Conservation (phyloP, 2,888 invertebrate species). For the Cosmia pyralina region DNA sequence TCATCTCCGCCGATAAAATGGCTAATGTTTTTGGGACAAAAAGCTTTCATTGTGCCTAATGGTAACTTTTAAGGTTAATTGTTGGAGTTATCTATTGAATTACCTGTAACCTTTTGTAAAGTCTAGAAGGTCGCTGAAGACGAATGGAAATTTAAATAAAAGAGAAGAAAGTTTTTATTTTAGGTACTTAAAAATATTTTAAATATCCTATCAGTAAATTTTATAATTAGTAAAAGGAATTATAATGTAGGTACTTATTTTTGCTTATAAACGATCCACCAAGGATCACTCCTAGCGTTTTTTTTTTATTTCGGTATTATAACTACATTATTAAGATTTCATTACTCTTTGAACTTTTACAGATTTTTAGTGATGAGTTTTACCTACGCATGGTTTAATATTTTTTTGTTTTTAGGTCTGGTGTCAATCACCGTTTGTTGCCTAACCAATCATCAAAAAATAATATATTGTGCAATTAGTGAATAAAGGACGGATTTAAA, state of each 20-base stretch:
- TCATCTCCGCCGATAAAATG: constrained; percentile 49
- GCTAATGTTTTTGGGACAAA: constrained; percentile 57
- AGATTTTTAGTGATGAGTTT: no score
- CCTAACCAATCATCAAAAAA: no score
- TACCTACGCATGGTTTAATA: no score
- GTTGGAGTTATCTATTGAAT: constrained; percentile 58
- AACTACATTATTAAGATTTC: no score
- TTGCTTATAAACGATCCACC: background rate
- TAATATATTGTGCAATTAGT: no score
- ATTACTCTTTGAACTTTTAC: no score
- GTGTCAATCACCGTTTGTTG: no score
- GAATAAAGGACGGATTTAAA: no score
- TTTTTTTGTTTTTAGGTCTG: no score
- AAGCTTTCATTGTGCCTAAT: constrained; percentile 61
- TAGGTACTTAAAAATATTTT: constrained; percentile 13
- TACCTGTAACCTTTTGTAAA: constrained; percentile 55
- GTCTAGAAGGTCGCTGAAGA: constrained; percentile 41
- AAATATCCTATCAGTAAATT: background rate
- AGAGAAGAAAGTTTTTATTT: background rate
- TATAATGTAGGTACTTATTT: background rate
- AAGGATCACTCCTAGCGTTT: background rate
- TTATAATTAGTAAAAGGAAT: background rate
- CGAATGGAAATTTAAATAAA: constrained; percentile 29
- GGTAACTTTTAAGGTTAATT: constrained; percentile 60
- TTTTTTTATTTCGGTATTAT: background rate